Base-by-base conservation (phyloP, 2,888 invertebrate genomes). In the Dryocosmus kuriphilus region DNA sequence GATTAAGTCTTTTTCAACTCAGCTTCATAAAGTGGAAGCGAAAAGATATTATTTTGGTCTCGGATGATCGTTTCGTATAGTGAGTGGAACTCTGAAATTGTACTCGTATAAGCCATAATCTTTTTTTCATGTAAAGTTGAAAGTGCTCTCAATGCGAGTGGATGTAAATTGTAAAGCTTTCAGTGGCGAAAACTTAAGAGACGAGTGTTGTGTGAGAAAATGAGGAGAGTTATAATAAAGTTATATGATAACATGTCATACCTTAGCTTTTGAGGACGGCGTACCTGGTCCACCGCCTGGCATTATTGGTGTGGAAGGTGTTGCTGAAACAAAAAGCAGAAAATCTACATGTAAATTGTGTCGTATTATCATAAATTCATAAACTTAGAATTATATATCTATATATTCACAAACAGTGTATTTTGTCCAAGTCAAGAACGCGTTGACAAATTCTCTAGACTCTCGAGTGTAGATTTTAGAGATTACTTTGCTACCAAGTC, bases 231-330 rank as follows among this genome's bases (percentile, higher is more conserved):
- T n/a, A 63, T 35, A n/a, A n/a, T n/a, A n/a, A 27, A 63, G n/a
- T 19, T n/a, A 35, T 2, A 63, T 71, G 67, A 46, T 71, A 27
- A 9, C 16, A 67, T 67, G n/a, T n/a, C 73, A 38, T 92, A 95
- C 96, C 94, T 96, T 97, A 87, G 95, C 94, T 92, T 96, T 97
- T 84, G 96, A 94, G 85, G 96, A 95, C 82, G 97, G 97, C 77
- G 97, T 96, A 85, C 97, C 96, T 85, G 96, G 96, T 85, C 94
- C 94, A 86, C 95, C 96, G 88, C 95, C 95, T 84, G 95, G 95
- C 95, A 96, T 95, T 88, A 93, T 93, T 82, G 93, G 92, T 85
- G 93, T 93, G 80, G 93, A 92, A 83, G 93, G 93, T 79, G 92
- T 91, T 83, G 93, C 93, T 93, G 89, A 7, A 92, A 89, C 87